phyloP scores from a whole-genome alignment of 2,888 invertebrate genomes.

The Pardosa pseudoannulata region DNA sequence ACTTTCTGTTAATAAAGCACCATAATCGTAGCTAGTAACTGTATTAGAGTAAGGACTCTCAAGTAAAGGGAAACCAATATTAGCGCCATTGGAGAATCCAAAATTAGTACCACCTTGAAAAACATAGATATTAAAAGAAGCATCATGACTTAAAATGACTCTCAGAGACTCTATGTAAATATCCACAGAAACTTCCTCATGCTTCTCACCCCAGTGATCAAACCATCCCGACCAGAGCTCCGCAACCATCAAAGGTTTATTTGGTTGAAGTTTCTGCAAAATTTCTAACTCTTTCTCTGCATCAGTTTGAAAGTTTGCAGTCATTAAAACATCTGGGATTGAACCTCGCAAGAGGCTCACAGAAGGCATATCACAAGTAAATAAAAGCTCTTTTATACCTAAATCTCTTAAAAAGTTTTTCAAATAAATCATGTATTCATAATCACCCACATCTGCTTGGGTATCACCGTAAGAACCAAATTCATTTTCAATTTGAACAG shows the following conservation, averaged over 20 bases:
- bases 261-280: constrained; percentile 76
- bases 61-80: constrained; percentile 41
- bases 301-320: constrained; percentile 47
- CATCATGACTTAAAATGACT: constrained; percentile 76
- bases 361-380: constrained; percentile 80
- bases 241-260: constrained; percentile 81
- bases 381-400: constrained; percentile 79
- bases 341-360: constrained; percentile 77
- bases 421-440: constrained; percentile 79
- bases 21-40: constrained; percentile 78
- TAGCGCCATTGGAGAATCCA: constrained; percentile 73
- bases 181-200: constrained; percentile 70
- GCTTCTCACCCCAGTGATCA: constrained; percentile 80
- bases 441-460: constrained; percentile 74
- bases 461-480: constrained; percentile 79
- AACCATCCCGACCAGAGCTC: constrained; percentile 83
- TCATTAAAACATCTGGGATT: constrained; percentile 77
- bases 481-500: constrained; percentile 80
- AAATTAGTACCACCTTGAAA: constrained; percentile 81
- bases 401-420: constrained; percentile 76
- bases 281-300: constrained; percentile 25
- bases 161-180: constrained; percentile 74
- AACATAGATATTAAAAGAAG: constrained; percentile 92
- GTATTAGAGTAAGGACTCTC: constrained; percentile 2
- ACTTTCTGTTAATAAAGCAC: constrained; percentile 79